Evolutionary conservation across 2,888 invertebrate species (phyloP).

Genomic region (Drosophila flavopinicola): DNA sequence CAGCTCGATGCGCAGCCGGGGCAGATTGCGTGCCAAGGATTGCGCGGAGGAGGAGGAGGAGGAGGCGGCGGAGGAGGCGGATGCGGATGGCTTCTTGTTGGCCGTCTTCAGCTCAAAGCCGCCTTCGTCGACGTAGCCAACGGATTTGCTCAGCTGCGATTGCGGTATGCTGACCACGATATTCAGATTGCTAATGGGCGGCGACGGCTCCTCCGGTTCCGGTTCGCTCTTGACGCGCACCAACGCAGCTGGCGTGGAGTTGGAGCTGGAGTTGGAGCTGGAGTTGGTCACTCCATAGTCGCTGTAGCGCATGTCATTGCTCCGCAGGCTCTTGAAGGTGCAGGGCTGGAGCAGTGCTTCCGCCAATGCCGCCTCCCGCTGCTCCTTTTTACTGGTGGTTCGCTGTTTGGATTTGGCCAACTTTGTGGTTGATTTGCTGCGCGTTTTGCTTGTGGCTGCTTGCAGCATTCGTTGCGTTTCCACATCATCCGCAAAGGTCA

Average conservation of each 20-base stretch:
- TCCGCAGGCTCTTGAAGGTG: conserved; percentile 83
- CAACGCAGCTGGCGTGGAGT: conserved; percentile 48
- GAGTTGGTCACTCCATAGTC: conserved; percentile 67
- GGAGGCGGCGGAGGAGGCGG: no score
- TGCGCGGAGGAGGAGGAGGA: no score
- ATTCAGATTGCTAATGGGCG: conserved; percentile 41
- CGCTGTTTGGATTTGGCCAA: conserved; percentile 53
- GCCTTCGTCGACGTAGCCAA: conserved; percentile 73
- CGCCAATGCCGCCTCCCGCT: conserved; percentile 39
- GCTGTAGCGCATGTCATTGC: conserved; percentile 83
- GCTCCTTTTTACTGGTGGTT: conserved; percentile 49
- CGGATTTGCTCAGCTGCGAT: conserved; percentile 75
- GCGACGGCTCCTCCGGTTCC: conserved; percentile 29
- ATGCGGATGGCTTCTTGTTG: conserved; percentile 70
- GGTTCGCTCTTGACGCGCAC: conserved; percentile 60
- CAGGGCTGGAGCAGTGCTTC: conserved; percentile 54
- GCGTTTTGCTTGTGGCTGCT: conserved; percentile 42
- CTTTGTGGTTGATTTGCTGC: conserved; percentile 37
- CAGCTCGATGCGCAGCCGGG: conserved; percentile 82
- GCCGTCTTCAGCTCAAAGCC: conserved; percentile 83
- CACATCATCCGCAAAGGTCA: conserved; percentile 69
- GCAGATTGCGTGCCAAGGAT: conserved; percentile 80
- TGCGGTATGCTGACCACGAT: conserved; percentile 84
- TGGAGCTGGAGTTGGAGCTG: not conserved
- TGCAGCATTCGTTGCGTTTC: conserved; percentile 23